Evolutionary conservation across 2,888 invertebrate genomes (phyloP), one percentile per base, ranked within the genome.

Genomic region (Ophion ventricosus): DNA sequence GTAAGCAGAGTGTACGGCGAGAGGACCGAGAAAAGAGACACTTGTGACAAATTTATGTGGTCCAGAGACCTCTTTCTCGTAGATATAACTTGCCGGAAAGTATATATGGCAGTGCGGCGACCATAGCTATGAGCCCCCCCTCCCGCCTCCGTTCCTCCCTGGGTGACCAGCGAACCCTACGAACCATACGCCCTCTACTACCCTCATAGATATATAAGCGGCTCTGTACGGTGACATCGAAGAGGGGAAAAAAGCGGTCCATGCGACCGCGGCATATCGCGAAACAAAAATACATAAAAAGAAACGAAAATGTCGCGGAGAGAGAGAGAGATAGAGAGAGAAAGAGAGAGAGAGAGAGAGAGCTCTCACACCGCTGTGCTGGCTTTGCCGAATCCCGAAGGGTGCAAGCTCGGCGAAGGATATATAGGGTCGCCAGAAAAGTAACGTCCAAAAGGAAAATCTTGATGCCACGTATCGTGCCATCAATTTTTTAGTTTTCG

Each of bases 21-120:
- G 76, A 76, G 54, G 64, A 76, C 64, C 83, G 66, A 79, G 83
- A 61, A 73, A 85, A 80, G 80, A 77, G 87, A 85, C 85, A 87
- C 78, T 85, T 73, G 79, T 87, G 90, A 90, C 87, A 90, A 90
- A 91, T 91, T 91, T 90, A 91, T 91, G 90, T 89, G 88, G 86
- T 82, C 88, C 88, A 87, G 86, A 85, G 89, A 90, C 89, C 89
- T 89, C 86, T 89, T 83, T 87, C 86, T 85, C 87, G 88, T 87
- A 88, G 84, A 82, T 89, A 90, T 87, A 86, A 88, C 84, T 88
- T 78, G 83, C 82, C 84, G 85, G 70, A 76, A 86, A 85, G 80
- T 85, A 73, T 72, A 79, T 66, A 59, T 57, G 75, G 80, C 78
- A 76, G 67, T 67, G 61, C 20, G 26, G 17, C 81, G 82, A 82